phyloP scores from a whole-genome alignment of 2,797 vertebrate species.

The Adrianichthys oophorus region DNA sequence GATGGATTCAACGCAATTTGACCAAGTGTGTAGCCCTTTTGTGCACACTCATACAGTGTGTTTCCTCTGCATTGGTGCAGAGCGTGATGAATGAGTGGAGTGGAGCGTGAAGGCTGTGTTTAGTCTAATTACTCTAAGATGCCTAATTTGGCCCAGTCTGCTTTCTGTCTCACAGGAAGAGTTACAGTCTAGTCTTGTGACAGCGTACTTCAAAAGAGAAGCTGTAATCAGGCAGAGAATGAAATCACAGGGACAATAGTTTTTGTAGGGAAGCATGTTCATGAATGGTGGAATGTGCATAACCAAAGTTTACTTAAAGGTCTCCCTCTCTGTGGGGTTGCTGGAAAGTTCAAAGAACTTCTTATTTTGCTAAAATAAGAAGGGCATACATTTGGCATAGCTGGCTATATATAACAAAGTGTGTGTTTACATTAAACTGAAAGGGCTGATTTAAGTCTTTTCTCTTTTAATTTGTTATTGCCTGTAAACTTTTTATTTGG shows the following conservation, averaged over 20 bases:
- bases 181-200: constrained; percentile 51
- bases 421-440: too few relatives aligned
- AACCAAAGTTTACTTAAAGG: constrained; percentile 56
- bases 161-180: constrained; percentile 41
- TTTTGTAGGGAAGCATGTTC: constrained; percentile 30
- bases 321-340: constrained; percentile 47
- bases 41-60: constrained; percentile 54
- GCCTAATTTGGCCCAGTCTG: constrained; percentile 73
- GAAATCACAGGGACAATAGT: constrained; percentile 34
- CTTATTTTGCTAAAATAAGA: constrained; percentile 67
- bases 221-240: constrained; percentile 62
- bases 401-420: constrained; percentile 39
- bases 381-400: constrained; percentile 44
- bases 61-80: constrained; percentile 57
- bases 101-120: constrained; percentile 75
- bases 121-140: constrained; percentile 80
- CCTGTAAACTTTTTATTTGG: too few relatives aligned
- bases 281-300: constrained; percentile 29
- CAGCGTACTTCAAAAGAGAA: constrained; percentile 52
- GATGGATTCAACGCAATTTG: constrained; percentile 50
- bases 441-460: too few relatives aligned
- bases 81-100: constrained; percentile 74
- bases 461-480: too few relatives aligned
- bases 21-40: constrained; percentile 31
- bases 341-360: constrained; percentile 62